Conservation (phyloP, 2,113 vertebrate species). For the Triplophysa siluroides region DNA sequence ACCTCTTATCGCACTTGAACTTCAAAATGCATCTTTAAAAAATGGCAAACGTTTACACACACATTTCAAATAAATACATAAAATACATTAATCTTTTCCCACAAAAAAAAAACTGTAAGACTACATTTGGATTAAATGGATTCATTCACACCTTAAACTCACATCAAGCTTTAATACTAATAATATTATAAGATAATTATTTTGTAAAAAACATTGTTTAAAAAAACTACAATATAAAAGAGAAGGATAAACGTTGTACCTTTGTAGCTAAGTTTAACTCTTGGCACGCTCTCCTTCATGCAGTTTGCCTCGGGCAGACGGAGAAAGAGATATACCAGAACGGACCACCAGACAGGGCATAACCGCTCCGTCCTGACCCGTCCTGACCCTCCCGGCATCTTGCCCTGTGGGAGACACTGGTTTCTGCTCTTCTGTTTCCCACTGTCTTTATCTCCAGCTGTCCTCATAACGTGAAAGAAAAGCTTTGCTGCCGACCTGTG, state of each 20-base stretch:
- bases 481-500: constrained; percentile 59
- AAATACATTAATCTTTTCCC: too few relatives aligned
- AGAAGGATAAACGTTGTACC: constrained; percentile 70
- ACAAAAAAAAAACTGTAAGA: too few relatives aligned
- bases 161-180: too few relatives aligned
- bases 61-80: constrained; percentile 17
- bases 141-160: too few relatives aligned
- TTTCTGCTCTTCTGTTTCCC: constrained; percentile 39
- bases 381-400: constrained; percentile 29
- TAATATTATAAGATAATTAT: too few relatives aligned
- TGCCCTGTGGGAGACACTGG: constrained; percentile 1
- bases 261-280: constrained; percentile 90
- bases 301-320: constrained; percentile 74
- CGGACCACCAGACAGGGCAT: constrained; percentile 64
- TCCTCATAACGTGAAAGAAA: constrained; percentile 60
- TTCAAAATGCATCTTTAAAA: constrained; percentile 13
- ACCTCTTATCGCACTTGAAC: constrained; percentile 19
- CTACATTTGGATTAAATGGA: too few relatives aligned
- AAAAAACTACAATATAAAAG: not conserved
- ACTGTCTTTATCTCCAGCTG: constrained; percentile 46
- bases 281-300: constrained; percentile 87
- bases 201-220: too few relatives aligned
- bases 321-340: constrained; percentile 74
- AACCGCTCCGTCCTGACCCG: constrained; percentile 59
- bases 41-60: not conserved